Percentiles rank a stretch among this genome's conserved stretches.
Conservation (phyloP, 2,113 vertebrate genomes). For the Microtus montanus region DNA sequence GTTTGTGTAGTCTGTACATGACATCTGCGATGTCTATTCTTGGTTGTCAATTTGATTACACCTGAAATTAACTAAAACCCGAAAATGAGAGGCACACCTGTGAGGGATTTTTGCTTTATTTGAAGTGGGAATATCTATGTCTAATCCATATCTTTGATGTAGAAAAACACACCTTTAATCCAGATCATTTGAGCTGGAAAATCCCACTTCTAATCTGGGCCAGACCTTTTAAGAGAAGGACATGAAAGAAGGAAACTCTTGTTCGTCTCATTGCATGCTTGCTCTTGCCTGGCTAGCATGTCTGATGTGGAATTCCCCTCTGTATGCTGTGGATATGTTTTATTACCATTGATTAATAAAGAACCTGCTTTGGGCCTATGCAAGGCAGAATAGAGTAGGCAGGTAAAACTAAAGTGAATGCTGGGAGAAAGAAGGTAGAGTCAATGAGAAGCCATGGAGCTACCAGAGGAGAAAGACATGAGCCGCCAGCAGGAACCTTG, state of each 20-base stretch:
- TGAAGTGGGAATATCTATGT: background rate
- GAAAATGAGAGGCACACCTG: background rate
- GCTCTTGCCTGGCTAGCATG: background rate
- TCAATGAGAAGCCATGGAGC: too few relatives aligned
- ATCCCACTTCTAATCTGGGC: background rate
- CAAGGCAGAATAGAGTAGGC: too few relatives aligned
- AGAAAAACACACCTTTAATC: background rate
- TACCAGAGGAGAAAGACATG: too few relatives aligned
- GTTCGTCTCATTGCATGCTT: too few relatives aligned
- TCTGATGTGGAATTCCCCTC: too few relatives aligned
- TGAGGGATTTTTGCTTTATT: background rate
- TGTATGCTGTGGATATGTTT: too few relatives aligned
- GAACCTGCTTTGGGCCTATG: too few relatives aligned
- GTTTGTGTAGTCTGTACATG: background rate
- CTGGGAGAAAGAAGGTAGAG: too few relatives aligned
- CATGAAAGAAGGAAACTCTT: background rate
- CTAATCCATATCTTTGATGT: background rate
- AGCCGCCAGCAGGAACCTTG: too few relatives aligned
- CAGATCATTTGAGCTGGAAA: background rate
- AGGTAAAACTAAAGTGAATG: too few relatives aligned
- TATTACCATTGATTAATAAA: too few relatives aligned
- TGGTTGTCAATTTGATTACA: background rate
- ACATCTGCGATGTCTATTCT: background rate
- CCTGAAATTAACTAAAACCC: background rate
- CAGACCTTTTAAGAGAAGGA: background rate